phyloP scores from a whole-genome alignment of 2,797 vertebrate species.

The Syngnathus acus region DNA sequence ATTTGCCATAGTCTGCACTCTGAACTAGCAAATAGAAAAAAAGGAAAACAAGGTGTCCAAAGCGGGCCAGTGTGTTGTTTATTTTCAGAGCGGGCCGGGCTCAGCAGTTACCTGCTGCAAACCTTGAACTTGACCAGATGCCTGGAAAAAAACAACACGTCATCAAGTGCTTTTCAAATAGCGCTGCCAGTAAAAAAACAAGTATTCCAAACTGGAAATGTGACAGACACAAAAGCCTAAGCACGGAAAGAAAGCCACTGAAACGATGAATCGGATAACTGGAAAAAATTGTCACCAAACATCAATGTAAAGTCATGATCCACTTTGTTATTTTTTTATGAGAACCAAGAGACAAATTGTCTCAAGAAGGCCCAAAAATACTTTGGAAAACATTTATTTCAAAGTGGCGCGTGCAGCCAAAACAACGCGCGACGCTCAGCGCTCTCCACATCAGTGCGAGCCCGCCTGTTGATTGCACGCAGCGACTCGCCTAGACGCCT shows the following conservation, averaged over 20 bases:
- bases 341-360: background rate
- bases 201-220: background rate
- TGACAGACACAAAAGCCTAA: no score
- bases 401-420: background rate
- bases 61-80: slow-evolving; percentile 54
- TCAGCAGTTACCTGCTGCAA: slow-evolving; percentile 43
- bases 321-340: no score
- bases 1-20: background rate
- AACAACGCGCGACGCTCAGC: background rate
- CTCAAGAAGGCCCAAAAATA: background rate
- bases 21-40: slow-evolving; percentile 8
- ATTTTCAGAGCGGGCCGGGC: slow-evolving; percentile 39
- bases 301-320: no score
- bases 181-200: background rate
- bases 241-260: no score
- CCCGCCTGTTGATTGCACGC: slow-evolving; percentile 1
- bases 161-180: background rate
- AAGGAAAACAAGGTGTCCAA: slow-evolving; percentile 37
- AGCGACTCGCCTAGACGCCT: background rate
- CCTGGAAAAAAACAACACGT: slow-evolving; percentile 24
- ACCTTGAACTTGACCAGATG: slow-evolving; percentile 47
- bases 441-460: background rate
- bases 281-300: no score
- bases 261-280: no score
- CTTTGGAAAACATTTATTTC: background rate